Percentiles rank a stretch among this genome's conserved stretches.
Evolutionary conservation across 2,888 invertebrate genomes (phyloP).

Genomic region (Lypha dubia): DNA sequence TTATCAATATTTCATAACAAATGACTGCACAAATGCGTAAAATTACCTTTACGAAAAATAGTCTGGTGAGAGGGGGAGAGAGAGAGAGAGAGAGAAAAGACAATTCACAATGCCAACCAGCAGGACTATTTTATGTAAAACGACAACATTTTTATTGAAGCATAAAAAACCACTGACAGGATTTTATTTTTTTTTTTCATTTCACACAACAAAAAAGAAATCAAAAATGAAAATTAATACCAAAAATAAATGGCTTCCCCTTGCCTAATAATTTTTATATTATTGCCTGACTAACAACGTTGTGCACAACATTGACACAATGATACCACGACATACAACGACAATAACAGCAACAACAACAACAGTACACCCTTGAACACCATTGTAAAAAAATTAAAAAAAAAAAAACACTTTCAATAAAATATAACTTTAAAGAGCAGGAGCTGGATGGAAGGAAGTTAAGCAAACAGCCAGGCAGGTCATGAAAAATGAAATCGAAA

Average conservation of each 20-base stretch:
- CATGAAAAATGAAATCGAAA: constrained; percentile 61
- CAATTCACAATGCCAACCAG: background rate
- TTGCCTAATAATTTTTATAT: constrained; percentile 63
- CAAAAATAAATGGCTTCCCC: constrained; percentile 46
- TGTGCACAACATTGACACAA: constrained; percentile 60
- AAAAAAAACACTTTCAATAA: constrained; percentile 49
- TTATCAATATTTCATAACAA: constrained; percentile 70
- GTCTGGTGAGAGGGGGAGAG: background rate
- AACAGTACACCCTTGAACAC: background rate
- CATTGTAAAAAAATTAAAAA: constrained; percentile 4
- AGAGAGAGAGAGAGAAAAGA: background rate
- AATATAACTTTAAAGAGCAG: constrained; percentile 6
- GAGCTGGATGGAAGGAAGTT: constrained; percentile 18
- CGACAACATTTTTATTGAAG: constrained; percentile 58
- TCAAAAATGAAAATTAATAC: constrained; percentile 7
- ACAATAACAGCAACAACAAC: no score
- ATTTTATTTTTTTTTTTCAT: no score
- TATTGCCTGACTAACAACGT: constrained; percentile 69
- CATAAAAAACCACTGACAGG: constrained; percentile 60
- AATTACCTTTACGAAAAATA: constrained; percentile 76
- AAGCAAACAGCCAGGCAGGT: constrained; percentile 32
- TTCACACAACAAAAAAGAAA: constrained; percentile 2
- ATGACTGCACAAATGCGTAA: constrained; percentile 77
- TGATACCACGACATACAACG: constrained; percentile 4
- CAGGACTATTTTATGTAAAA: background rate